These are phyloP conservation scores for Hyla sarda DNA, from an alignment of 2,113 vertebrate genomes.

Conservation along the genomic window DNA sequence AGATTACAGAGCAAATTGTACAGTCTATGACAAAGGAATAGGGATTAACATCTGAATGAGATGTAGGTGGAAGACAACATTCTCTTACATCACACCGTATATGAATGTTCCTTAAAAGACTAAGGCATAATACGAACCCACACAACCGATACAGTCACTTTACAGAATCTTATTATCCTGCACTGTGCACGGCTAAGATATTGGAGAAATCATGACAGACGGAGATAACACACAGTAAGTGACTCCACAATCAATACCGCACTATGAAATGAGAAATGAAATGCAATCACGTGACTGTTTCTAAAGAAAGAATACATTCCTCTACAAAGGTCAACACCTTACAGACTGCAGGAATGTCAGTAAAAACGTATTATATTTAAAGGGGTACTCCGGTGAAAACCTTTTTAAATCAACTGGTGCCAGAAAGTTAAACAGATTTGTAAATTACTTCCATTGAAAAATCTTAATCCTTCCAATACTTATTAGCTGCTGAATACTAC, in stretches of 20 bases:
- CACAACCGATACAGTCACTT: not conserved
- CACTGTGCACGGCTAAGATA: constrained; percentile 10
- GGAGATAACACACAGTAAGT: constrained; percentile 16
- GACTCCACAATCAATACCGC: constrained; percentile 28
- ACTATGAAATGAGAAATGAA: not conserved
- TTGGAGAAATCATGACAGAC: constrained; percentile 12
- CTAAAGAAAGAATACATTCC: not conserved
- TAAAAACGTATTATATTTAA: not conserved
- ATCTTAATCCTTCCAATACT: too few relatives aligned
- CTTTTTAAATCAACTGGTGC: too few relatives aligned
- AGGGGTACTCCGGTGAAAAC: too few relatives aligned
- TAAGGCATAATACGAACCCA: constrained; percentile 26
- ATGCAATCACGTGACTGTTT: not conserved
- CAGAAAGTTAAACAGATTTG: too few relatives aligned
- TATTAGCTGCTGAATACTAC: too few relatives aligned
- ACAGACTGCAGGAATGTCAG: not conserved
- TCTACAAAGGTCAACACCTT: not conserved
- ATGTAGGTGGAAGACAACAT: constrained; percentile 12
- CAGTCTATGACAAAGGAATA: not conserved
- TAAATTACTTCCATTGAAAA: too few relatives aligned
- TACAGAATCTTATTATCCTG: constrained; percentile 33
- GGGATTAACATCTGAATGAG: constrained; percentile 34
- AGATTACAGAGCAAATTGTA: not conserved
- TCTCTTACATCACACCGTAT: constrained; percentile 1
- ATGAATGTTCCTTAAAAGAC: constrained; percentile 1